Base-by-base conservation (phyloP, 2,113 vertebrate genomes). In the Otolemur garnettii region DNA sequence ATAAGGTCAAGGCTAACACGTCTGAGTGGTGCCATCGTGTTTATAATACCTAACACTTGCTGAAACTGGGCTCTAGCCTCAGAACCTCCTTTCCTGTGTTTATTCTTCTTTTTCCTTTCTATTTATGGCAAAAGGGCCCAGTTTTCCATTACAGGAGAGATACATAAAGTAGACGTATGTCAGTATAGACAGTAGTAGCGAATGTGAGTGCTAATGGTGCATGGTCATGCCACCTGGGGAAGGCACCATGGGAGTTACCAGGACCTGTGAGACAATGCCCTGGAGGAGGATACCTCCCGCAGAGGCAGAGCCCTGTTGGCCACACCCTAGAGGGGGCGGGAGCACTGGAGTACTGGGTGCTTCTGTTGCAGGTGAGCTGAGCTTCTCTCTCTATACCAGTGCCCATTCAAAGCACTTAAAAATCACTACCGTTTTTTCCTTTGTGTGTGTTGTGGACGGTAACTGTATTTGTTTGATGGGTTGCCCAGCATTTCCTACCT, bases 81-180 rank as follows among this genome's bases (percentile, higher is more conserved):
- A 83, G 62, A 72, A 17, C 14, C 35, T 74, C 35, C 4, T 45
- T 66, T 74, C 78, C 14, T 71, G n/a, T 77, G 53, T 59, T 86
- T 86, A 45, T 72, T 78, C 80, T 87, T 84, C 35, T n/a, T 91
- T 83, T 83, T 62, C 26, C 71, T 42, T 57, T 83, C 42, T 57
- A 15, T 26, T 69, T 69, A 57, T 83, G 87, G 62, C 87, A 55
- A 13, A 68, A 78, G 62, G 33, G 62, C 30, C 87, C 79, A 77
- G 13, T 30, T 91, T 53, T 87, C 64, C 64, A 24, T 66, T 79
- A 68, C 13, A 68, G 45, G 5, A 77, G 10, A 64, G 78, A 78
- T 55, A 11, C 28, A 7, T 2, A n/a, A 53, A 72, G 42, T 14
- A 35, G 55, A 75, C 21, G 21, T 50, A 2, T 35, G 81, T 79